Percentiles rank a stretch among this genome's conserved stretches.
phyloP scores from a whole-genome alignment of 2,797 vertebrate species.

The Podargus strigoides region DNA sequence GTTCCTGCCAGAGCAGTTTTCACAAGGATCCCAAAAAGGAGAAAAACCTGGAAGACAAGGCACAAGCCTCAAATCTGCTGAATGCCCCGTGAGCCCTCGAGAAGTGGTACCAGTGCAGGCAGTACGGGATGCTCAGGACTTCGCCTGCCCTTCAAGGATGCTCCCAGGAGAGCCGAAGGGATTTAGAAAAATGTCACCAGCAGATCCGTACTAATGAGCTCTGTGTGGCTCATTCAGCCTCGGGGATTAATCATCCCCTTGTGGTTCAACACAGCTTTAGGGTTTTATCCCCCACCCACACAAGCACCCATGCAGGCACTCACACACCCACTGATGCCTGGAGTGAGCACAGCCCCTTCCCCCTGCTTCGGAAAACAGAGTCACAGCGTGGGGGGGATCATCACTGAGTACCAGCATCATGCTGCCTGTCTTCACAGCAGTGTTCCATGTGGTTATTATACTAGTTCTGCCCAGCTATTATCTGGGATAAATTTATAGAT shows the following conservation, averaged over 20 bases:
- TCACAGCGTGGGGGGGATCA: not conserved
- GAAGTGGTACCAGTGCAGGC: not conserved
- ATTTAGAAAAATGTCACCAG: not conserved
- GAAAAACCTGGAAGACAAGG: not conserved
- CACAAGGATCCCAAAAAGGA: not conserved
- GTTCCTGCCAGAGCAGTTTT: not conserved
- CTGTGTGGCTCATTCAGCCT: not conserved
- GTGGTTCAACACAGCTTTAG: not conserved
- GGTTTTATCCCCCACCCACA: not conserved
- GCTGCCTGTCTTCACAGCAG: not conserved
- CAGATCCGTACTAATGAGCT: not conserved
- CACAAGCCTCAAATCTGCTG: not conserved
- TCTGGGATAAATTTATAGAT: not conserved
- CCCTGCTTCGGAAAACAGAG: not conserved
- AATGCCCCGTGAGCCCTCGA: not conserved
- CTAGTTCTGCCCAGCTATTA: not conserved
- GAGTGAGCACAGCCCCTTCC: not conserved
- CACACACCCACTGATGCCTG: fast-evolving
- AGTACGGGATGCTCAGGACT: fast-evolving
- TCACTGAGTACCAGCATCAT: fast-evolving
- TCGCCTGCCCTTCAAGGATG: not conserved
- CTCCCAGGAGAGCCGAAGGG: not conserved
- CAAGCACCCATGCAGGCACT: not conserved
- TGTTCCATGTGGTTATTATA: not conserved
- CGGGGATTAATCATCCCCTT: not conserved